A percentile compares a stretch with the other conserved stretches of the same genome.
These are phyloP conservation scores for Rhizomys pruinosus DNA, from an alignment of 2,113 vertebrate genomes.

Conservation along the genomic window DNA sequence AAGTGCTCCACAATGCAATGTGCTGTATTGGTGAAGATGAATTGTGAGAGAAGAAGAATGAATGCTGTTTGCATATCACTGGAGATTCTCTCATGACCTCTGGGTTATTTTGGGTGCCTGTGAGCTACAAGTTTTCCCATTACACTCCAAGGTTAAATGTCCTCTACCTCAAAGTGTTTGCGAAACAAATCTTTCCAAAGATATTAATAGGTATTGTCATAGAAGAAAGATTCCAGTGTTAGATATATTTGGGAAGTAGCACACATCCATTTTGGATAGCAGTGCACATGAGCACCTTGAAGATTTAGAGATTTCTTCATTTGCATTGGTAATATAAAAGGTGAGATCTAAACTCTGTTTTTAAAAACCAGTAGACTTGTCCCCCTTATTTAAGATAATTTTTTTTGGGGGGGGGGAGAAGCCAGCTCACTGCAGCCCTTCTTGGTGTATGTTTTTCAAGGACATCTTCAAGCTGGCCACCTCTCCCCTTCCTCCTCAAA, in stretches of 20 bases:
- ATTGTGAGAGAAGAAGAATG: not conserved
- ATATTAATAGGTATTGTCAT: not conserved
- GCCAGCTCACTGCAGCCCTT: too few relatives aligned
- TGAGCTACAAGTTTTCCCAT: not conserved
- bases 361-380: not conserved
- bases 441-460: not conserved
- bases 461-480: not conserved
- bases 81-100: not conserved
- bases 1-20: not conserved
- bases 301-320: not conserved
- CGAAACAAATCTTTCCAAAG: slow-evolving; percentile 17
- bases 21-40: not conserved
- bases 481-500: not conserved
- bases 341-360: not conserved
- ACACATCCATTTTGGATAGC: not conserved
- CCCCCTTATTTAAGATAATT: too few relatives aligned
- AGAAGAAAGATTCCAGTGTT: not conserved
- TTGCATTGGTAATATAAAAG: not conserved
- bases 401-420: not conserved
- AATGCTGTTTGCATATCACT: not conserved
- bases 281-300: not conserved
- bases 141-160: not conserved
- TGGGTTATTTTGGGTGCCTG: not conserved
- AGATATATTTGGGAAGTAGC: not conserved
- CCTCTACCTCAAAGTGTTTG: not conserved